phyloP scores from a whole-genome alignment of 2,888 invertebrate species.

The Caenorhabditis imperialis region DNA sequence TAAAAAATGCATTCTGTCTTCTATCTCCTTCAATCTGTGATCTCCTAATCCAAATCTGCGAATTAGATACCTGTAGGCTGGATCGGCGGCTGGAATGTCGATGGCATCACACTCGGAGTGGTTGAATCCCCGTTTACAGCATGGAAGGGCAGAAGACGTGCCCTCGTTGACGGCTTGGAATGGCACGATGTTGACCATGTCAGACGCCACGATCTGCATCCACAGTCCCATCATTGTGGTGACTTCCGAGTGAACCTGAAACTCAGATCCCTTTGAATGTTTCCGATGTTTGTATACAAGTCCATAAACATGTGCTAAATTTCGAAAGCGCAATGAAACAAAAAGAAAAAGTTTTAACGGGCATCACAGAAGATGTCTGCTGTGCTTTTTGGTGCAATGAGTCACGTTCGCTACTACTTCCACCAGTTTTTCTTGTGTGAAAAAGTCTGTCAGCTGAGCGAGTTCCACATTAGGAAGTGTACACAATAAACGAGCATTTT shows the following conservation, averaged over 20 bases:
- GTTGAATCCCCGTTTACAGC: constrained; percentile 71
- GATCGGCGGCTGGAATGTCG: constrained; percentile 69
- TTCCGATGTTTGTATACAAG: constrained; percentile 53
- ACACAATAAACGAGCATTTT: too few relatives aligned
- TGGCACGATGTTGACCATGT: constrained; percentile 81
- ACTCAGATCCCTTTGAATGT: constrained; percentile 21
- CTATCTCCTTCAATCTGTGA: constrained; percentile 18
- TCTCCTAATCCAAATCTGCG: too few relatives aligned
- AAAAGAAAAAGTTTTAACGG: constrained; percentile 2
- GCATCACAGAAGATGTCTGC: background rate
- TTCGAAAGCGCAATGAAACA: background rate
- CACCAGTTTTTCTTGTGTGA: too few relatives aligned
- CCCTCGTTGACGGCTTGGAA: constrained; percentile 52
- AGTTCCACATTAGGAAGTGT: too few relatives aligned
- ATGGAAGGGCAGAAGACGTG: constrained; percentile 66
- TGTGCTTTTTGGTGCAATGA: background rate
- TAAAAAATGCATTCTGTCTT: constrained; percentile 34
- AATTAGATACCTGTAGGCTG: constrained; percentile 67
- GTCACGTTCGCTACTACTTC: constrained; percentile 2
- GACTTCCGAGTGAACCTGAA: constrained; percentile 82
- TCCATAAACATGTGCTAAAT: constrained; percentile 3
- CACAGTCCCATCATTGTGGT: constrained; percentile 81
- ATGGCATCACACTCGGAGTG: constrained; percentile 76
- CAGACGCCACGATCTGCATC: constrained; percentile 75
- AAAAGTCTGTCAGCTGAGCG: constrained; percentile 12